phyloP scores from a whole-genome alignment of 2,113 vertebrate genomes.

The Papio anubis region DNA sequence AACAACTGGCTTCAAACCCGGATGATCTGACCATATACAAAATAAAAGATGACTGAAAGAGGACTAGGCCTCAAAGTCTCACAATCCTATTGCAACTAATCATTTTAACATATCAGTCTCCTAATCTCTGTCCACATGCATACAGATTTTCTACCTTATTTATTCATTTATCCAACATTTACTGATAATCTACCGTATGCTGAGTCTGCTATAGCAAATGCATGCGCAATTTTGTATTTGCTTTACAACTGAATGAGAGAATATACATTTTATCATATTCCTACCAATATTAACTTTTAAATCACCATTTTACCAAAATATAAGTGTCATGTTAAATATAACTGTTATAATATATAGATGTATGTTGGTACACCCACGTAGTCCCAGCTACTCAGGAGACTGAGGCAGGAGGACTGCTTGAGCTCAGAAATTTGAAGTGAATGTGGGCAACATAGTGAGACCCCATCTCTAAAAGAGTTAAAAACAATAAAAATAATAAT shows the following conservation, averaged over 20 bases:
- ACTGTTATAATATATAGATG: not conserved
- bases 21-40: not conserved
- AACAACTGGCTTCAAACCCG: not conserved
- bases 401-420: not conserved
- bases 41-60: slow-evolving; percentile 20
- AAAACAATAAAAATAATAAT: not conserved
- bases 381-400: not conserved
- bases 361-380: not conserved
- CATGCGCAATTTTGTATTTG: not conserved
- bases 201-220: not conserved
- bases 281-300: slow-evolving; percentile 8
- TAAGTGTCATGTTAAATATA: not conserved
- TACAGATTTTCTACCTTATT: not conserved
- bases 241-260: slow-evolving; percentile 1
- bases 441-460: not conserved
- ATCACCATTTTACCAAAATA: not conserved
- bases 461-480: not conserved
- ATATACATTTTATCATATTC: not conserved
- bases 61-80: not conserved
- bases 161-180: not conserved
- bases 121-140: not conserved
- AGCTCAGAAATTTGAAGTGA: not conserved
- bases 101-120: slow-evolving; percentile 17
- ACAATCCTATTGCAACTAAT: not conserved
- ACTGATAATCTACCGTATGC: not conserved